phyloP scores from a whole-genome alignment of 1,140 invertebrate genomes.

The Phortica variegata region DNA sequence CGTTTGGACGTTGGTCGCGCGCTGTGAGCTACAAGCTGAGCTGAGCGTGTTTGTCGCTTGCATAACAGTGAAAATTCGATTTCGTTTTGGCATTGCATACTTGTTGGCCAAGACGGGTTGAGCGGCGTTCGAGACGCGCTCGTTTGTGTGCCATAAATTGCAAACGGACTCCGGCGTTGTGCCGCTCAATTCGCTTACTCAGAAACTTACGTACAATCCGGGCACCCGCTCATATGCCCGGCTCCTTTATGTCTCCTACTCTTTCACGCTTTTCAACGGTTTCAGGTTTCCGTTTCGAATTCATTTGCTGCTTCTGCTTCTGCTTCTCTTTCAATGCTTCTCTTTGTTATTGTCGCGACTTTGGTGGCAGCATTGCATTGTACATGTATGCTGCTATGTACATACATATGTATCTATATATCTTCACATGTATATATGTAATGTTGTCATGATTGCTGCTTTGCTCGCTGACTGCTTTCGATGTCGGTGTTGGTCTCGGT shows the following conservation, averaged over 20 bases:
- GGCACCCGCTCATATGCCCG: neutral
- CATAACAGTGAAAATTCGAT: too few relatives aligned
- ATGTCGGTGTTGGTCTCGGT: too few relatives aligned
- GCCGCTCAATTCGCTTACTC: too few relatives aligned
- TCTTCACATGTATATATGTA: too few relatives aligned
- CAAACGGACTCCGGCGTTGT: slow-evolving; percentile 30
- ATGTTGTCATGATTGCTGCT: neutral
- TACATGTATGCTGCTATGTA: too few relatives aligned
- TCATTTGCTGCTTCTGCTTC: slow-evolving; percentile 19
- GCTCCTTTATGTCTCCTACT: slow-evolving; percentile 4
- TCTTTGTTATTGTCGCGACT: too few relatives aligned
- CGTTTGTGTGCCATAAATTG: slow-evolving; percentile 46
- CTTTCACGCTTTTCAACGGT: slow-evolving; percentile 8
- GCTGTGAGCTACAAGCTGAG: too few relatives aligned
- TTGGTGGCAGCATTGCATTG: too few relatives aligned
- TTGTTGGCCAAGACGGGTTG: neutral
- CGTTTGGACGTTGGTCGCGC: too few relatives aligned
- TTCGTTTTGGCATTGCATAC: slow-evolving; percentile 18
- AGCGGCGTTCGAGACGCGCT: slow-evolving; percentile 3
- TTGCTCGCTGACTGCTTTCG: neutral
- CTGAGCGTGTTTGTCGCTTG: too few relatives aligned
- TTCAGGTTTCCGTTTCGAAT: slow-evolving; percentile 32
- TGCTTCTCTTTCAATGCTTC: neutral
- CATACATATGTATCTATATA: too few relatives aligned
- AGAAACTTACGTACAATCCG: too few relatives aligned